Base-by-base conservation (phyloP, 2,888 invertebrate genomes). In the Plebejus argus region DNA sequence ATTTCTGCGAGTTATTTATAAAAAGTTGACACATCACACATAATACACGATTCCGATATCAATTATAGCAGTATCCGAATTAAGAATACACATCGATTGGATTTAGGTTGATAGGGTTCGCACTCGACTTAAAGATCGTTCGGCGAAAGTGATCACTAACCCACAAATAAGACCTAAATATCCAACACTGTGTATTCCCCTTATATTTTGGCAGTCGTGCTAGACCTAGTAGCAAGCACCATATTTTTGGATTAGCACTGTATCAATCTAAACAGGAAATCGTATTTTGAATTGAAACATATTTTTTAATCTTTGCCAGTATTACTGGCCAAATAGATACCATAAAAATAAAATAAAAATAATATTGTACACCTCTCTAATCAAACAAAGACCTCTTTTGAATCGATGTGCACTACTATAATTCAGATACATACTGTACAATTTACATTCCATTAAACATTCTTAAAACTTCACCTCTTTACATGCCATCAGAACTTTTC, bases 391-490 rank as follows among this genome's bases (percentile, higher is more conserved):
- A 12, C 3, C 18, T 53, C 15, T 53, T 18, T 18, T 18, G 4
- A 53, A 53, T 5, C 15, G 53, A 53, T 18, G 53, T 53, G 53
- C 12, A 49, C 5, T 53, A 53, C 5, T 18, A 3, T 53, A 5
- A 18, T 53, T 0, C 3, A 3, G 10, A 45, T 45, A 53, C 18
- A 7, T 53, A 18, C 4, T 53, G 53, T 53, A 18, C n/a, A n/a
- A n/a, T n/a, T n/a, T n/a, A n/a, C 53, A 18, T 20, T 58, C 8
- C 58, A 53, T 53, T 58, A 23, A 23, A 23, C 61, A 58, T 20
- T 58, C 58, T 56, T n/a, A 56, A 56, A 18, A 56, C 56, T 56
- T 56, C 56, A 58, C 58, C 58, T 20, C 58, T 58, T 58, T 20
- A 58, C 58, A 10, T 10, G 61, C 28, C 61, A 66, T 58, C 10